Base-by-base conservation (phyloP, 2,888 invertebrate species). In the Ochlodes sylvanus region DNA sequence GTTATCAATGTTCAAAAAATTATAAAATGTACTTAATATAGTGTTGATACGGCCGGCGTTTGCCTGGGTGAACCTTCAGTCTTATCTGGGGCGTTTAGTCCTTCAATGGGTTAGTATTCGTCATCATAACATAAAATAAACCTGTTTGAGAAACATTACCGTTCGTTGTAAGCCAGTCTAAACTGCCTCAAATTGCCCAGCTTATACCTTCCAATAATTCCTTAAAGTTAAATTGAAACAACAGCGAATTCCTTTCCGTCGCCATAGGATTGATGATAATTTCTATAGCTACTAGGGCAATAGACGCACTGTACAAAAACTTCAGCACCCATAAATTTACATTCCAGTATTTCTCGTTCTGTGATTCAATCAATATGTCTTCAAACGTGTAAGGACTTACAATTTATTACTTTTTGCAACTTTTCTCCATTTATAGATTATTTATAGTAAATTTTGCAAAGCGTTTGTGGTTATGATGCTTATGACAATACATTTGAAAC, bases 281-380 rank as follows among this genome's bases (percentile, higher is more conserved):
- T 34, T 63, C 19, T 42, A 27, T 1, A 27, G 19, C 21, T 5
- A 32, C 63, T 32, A 62, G 52, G n/a, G 61, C 50, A 50, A 34
- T 62, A 50, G 19, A 63, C 15, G 41, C 14, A 27, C 21, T 15
- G 9, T 15, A 63, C 38, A 52, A 63, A 56, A 27, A 63, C 55
- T 17, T 44, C 15, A 32, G 41, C 63, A 34, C 56, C 21, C 5
- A 56, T 55, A 52, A 50, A 63, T 63, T 63, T 63, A 63, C 44
- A 63, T 56, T 63, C 55, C 63, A 55, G 42, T 56, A 63, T 63
- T 63, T 63, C 63, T 63, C 41, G 63, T 63, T 63, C 63, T 55
- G 17, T 63, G 32, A 56, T 63, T 56, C 44, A 56, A 63, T 63
- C 63, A 56, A 63, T 63, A 63, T 42, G 63, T 63, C 44, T 63